A percentile compares a stretch with the other conserved stretches of the same genome.
These are phyloP conservation scores for Engystomops pustulosus DNA, from an alignment of 2,113 vertebrate species.

Conservation along the genomic window DNA sequence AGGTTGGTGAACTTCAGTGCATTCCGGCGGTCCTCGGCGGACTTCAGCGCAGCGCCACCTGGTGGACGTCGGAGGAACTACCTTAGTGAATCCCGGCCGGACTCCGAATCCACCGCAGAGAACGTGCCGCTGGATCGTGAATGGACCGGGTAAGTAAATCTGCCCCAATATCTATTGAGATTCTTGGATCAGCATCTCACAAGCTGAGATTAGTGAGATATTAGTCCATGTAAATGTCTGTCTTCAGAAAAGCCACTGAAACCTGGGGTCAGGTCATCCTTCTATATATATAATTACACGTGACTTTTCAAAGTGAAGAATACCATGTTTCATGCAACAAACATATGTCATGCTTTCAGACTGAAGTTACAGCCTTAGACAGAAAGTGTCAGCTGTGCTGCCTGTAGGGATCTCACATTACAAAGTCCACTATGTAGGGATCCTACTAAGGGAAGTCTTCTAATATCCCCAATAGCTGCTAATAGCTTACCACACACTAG, in stretches of 20 bases:
- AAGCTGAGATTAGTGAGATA: not conserved
- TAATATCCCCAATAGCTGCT: not conserved
- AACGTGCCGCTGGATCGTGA: no score
- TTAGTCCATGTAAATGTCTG: not conserved
- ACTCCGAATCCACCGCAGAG: no score
- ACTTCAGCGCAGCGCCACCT: no score
- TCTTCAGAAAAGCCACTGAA: slow-evolving; percentile 28
- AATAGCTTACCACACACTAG: no score
- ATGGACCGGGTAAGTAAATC: no score
- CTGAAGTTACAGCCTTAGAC: slow-evolving; percentile 12
- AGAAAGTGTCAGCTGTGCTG: slow-evolving; percentile 29
- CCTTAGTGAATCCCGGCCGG: no score
- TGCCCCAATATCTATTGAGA: no score
- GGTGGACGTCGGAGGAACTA: no score
- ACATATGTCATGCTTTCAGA: slow-evolving; percentile 10
- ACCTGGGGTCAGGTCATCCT: not conserved
- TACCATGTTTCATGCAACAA: slow-evolving; percentile 30
- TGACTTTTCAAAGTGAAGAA: not conserved
- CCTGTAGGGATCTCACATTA: slow-evolving; percentile 5
- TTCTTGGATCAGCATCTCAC: not conserved
- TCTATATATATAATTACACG: slow-evolving; percentile 29
- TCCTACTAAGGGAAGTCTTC: not conserved
- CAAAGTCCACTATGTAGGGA: not conserved
- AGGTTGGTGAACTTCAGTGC: no score
- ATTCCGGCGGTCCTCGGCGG: no score